Base-by-base conservation (phyloP, 2,797 vertebrate species). In the Hephaestus fuliginosus region DNA sequence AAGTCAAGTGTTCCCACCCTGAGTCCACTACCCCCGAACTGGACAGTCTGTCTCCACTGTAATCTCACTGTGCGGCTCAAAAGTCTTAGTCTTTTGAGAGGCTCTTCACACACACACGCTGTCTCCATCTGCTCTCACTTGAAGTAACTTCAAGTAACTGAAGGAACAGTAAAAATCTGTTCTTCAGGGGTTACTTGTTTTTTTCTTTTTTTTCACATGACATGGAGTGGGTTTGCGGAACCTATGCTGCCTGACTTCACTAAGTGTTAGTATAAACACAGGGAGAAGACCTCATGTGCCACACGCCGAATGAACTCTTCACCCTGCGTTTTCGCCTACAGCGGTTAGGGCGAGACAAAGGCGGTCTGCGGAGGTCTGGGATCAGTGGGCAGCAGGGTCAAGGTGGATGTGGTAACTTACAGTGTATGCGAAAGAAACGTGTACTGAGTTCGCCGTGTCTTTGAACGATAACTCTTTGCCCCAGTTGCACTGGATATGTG, bases 401-500 rank as follows among this genome's bases (percentile, higher is more conserved):
- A 61, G 76, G 79, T 87, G 74, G 60, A 76, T 66, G 58, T 63
- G 10, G 78, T 70, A 81, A 76, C 83, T 80, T 68, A 11, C 1
- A 55, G 57, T 69, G 13, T 44, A 70, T 68, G 53, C 22, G 18
- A 49, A 51, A 72, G 61, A 18, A 51, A 61, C 5, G 6, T n/a
- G 51, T 25, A 61, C 51, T 18, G 33, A 53, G 53, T 17, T 75
- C 2, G 1, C 43, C 22, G 36, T 55, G 67, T 48, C 4, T 78
- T 51, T 81, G 46, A 81, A 74, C 74, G 70, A 68, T 67, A 70
- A 71, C 79, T 85, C 9, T 25, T 68, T 88, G 89, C 43, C 81
- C 82, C 68, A 74, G 66, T 76, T 87, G 43, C 48, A n/a, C 25
- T 13, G 70, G 43, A 60, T 74, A 43, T 75, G 62, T 17, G 43